Conservation (phyloP, 2,888 invertebrate species). For the Amblyteles armatorius region DNA sequence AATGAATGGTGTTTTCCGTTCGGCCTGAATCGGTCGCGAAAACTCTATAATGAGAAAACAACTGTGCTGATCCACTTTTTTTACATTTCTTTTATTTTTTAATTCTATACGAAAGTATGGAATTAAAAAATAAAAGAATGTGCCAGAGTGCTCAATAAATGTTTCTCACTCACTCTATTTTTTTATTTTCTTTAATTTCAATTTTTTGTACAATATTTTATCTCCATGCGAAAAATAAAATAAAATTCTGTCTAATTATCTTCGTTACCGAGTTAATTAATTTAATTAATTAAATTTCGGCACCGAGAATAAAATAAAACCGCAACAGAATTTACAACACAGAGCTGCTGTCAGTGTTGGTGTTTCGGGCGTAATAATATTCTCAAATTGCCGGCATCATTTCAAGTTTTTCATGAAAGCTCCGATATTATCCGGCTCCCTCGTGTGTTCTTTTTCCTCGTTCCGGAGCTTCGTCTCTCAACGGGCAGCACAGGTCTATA, state of each 20-base stretch:
- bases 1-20: constrained; percentile 33
- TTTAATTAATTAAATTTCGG: background rate
- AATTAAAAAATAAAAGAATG: too few relatives aligned
- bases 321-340: constrained; percentile 1
- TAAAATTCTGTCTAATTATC: background rate
- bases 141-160: too few relatives aligned
- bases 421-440: background rate
- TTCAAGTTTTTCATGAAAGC: constrained; percentile 36
- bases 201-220: too few relatives aligned
- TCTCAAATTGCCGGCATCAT: constrained; percentile 27
- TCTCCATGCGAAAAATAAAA: too few relatives aligned
- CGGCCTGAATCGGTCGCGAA: constrained; percentile 30
- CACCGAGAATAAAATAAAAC: background rate
- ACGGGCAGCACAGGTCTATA: background rate
- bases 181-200: too few relatives aligned
- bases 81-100: too few relatives aligned
- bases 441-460: background rate
- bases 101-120: too few relatives aligned
- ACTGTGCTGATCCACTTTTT: too few relatives aligned
- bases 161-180: too few relatives aligned
- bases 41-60: background rate
- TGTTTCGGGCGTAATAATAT: constrained; percentile 8
- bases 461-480: background rate
- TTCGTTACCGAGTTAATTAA: background rate
- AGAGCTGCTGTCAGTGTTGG: background rate